These are phyloP conservation scores for Nymphicus hollandicus DNA, from an alignment of 2,113 vertebrate species.

Conservation along the genomic window DNA sequence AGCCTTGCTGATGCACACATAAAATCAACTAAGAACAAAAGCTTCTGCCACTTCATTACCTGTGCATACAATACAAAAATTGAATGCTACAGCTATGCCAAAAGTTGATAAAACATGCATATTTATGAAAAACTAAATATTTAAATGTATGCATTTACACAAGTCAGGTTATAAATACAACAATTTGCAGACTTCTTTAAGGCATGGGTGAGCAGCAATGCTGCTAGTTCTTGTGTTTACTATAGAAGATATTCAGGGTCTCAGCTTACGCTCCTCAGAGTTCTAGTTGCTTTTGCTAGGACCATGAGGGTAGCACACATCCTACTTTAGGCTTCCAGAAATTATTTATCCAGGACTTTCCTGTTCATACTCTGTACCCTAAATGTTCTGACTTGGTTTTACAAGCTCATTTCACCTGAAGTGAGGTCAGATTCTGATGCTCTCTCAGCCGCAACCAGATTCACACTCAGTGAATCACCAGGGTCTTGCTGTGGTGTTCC, in stretches of 20 bases:
- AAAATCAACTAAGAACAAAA: not conserved
- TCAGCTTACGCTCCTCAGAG: not conserved
- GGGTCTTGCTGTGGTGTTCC: not conserved
- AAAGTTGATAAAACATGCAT: not conserved
- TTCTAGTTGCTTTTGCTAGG: not conserved
- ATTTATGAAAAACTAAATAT: conserved; percentile 36
- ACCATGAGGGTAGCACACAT: not conserved
- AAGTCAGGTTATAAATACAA: not conserved
- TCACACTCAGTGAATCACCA: not conserved
- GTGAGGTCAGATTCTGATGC: not conserved
- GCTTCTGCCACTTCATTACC: not conserved
- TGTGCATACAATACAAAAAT: not conserved
- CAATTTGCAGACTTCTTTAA: not conserved
- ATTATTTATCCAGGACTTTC: not conserved
- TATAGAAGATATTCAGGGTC: not conserved
- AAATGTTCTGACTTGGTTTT: not conserved
- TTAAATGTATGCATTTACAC: conserved; percentile 15
- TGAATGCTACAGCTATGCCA: not conserved
- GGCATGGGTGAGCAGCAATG: not conserved
- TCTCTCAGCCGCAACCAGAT: not conserved
- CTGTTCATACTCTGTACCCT: not conserved
- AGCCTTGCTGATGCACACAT: not conserved
- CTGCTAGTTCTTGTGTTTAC: not conserved
- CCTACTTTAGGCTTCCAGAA: not conserved
- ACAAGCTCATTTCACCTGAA: not conserved